phyloP scores from a whole-genome alignment of 2,113 vertebrate genomes.

The Menidia beryllina region DNA sequence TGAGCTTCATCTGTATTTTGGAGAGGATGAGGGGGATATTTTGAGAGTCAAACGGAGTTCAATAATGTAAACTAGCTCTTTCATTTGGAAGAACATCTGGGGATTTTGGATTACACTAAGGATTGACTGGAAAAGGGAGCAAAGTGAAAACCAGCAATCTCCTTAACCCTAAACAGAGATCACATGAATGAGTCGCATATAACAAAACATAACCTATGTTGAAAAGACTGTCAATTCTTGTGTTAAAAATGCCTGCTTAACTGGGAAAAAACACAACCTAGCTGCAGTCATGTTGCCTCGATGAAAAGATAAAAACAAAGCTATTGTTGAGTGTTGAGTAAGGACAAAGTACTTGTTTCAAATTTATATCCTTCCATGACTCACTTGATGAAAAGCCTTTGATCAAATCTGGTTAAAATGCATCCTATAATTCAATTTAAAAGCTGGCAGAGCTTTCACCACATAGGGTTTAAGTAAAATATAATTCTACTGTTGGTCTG shows the following conservation, averaged over 20 bases:
- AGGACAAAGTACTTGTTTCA: constrained; percentile 56
- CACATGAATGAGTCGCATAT: constrained; percentile 16
- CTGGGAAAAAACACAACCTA: not conserved
- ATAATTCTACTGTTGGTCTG: constrained; percentile 21
- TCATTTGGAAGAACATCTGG: constrained; percentile 33
- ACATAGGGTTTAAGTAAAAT: constrained; percentile 21
- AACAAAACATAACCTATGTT: not conserved
- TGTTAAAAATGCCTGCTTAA: not conserved
- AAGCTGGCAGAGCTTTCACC: constrained; percentile 23
- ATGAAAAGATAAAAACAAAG: constrained; percentile 45
- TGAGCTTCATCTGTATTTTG: not conserved
- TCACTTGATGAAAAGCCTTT: constrained; percentile 64
- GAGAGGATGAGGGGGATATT: constrained; percentile 14
- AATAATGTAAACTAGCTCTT: constrained; percentile 31
- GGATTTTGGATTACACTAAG: constrained; percentile 26
- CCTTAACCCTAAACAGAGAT: not conserved
- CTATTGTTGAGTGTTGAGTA: constrained; percentile 43
- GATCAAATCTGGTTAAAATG: constrained; percentile 67
- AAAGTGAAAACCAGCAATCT: constrained; percentile 1
- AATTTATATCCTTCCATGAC: constrained; percentile 54
- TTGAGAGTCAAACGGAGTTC: constrained; percentile 20
- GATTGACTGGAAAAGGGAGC: constrained; percentile 14
- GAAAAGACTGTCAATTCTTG: constrained; percentile 1
- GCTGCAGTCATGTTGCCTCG: constrained; percentile 15
- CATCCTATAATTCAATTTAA: constrained; percentile 51